phyloP scores from a whole-genome alignment of 1,140 invertebrate genomes.

The Bombus impatiens region DNA sequence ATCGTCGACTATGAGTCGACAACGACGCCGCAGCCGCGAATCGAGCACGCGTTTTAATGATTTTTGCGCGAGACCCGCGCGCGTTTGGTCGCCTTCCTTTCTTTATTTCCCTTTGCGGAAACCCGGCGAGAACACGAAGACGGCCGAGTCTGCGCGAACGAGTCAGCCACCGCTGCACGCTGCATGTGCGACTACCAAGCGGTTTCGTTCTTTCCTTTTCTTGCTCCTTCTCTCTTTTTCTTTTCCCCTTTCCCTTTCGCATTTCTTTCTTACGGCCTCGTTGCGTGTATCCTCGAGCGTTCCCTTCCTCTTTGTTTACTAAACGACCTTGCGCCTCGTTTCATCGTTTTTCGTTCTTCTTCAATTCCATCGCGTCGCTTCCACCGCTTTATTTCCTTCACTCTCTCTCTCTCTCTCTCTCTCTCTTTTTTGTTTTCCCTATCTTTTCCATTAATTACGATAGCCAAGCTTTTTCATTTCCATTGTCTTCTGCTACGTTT shows the following conservation, averaged over 20 bases:
- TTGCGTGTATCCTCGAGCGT: not conserved
- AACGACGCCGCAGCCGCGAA: slow-evolving; percentile 61
- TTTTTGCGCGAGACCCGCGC: slow-evolving; percentile 68
- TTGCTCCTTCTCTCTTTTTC: not conserved
- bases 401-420: not conserved
- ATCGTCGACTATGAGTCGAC: slow-evolving; percentile 46
- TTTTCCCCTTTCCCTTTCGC: slow-evolving; percentile 18
- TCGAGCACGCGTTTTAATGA: slow-evolving; percentile 73
- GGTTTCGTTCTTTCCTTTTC: slow-evolving; percentile 41
- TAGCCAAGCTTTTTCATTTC: not conserved
- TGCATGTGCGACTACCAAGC: slow-evolving; percentile 32
- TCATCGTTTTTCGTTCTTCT: slow-evolving; percentile 17
- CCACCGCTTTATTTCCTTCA: not conserved
- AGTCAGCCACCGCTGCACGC: slow-evolving; percentile 11
- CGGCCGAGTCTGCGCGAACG: slow-evolving; percentile 71
- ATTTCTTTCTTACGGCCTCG: not conserved
- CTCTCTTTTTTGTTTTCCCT: too few relatives aligned
- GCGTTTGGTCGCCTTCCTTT: slow-evolving; percentile 68
- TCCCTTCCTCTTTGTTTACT: slow-evolving; percentile 43
- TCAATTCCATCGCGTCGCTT: not conserved
- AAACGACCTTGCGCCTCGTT: slow-evolving; percentile 41
- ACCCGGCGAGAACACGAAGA: slow-evolving; percentile 66
- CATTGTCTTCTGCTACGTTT: too few relatives aligned
- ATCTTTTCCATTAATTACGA: not conserved
- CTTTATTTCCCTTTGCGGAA: slow-evolving; percentile 67